Base-by-base conservation (phyloP, 2,113 vertebrate genomes). In the Hemiprocne comata region DNA sequence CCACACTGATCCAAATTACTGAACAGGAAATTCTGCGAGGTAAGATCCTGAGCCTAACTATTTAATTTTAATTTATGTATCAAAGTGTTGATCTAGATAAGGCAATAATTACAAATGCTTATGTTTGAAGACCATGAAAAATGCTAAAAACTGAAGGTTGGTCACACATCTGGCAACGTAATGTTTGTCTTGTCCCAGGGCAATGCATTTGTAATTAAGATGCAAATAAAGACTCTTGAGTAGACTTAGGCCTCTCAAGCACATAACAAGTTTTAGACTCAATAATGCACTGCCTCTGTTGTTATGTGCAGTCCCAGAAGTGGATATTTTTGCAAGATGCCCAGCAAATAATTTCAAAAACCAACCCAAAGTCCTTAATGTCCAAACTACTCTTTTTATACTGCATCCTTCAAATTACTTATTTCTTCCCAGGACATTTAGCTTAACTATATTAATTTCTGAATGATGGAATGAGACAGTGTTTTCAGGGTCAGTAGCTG, bases 1-100 rank as follows among this genome's bases (percentile, higher is more conserved):
- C 88, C 94, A 95, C 44, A 5, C 93, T 95, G 94, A 93, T 95
- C 66, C 23, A 1, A 97, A 90, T 91, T 94, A 75, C 93, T 95
- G 94, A 96, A 86, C 92, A 94, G 95, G 79, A 96, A 95, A 96
- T 90, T 93, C 93, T 96, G 76, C 80, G 57, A 90, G 92, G 85
- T 87, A 96, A 72, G 80, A 93, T 58, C 79, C 73, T 36, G 46
- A 81, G 58, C 69, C 81, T 72, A 82, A 73, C 84, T 85, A 78
- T 89, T 91, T 81, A 82, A 93, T 92, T 93, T 84, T 88, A 80
- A 88, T 94, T 77, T 95, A 78, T 92, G 17, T 87, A 92, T 92
- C 75, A 74, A 93, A 82, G 18, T 85, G 70, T 87, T 92, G 82
- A 81, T 93, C 53, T 87, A 90, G 69, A 65, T 90, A 94, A 84